These are phyloP conservation scores for Orchesella cincta DNA, from an alignment of 1,140 invertebrate genomes.

Conservation along the genomic window DNA sequence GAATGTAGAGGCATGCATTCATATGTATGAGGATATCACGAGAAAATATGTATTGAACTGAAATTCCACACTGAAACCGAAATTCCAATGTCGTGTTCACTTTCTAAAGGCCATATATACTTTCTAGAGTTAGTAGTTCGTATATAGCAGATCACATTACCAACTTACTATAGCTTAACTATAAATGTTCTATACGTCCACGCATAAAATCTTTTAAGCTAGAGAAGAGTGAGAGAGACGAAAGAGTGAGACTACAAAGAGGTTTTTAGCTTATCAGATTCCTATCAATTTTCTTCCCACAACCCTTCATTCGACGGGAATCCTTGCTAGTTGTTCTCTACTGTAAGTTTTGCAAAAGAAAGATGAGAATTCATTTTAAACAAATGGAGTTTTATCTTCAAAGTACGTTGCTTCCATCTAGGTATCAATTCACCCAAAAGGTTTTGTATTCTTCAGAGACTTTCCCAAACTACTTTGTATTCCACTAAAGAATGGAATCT, in stretches of 20 bases:
- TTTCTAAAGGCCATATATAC: neutral
- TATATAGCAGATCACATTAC: neutral
- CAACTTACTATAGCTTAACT: neutral
- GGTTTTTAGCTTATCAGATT: slow-evolving; percentile 1
- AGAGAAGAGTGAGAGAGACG: neutral
- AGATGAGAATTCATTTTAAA: neutral
- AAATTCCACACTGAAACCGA: neutral
- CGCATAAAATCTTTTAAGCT: neutral
- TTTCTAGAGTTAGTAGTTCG: neutral
- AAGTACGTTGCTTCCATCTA: neutral
- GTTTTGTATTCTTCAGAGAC: neutral
- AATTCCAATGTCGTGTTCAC: neutral
- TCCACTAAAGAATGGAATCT: neutral
- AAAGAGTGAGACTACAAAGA: neutral
- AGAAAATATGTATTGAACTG: neutral
- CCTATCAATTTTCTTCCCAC: slow-evolving; percentile 18
- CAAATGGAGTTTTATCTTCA: slow-evolving; percentile 12
- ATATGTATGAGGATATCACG: neutral
- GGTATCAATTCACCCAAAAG: neutral
- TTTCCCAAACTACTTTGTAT: neutral
- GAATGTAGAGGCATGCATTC: neutral
- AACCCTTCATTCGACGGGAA: neutral
- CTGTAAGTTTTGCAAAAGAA: neutral
- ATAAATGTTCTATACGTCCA: neutral
- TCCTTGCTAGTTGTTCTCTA: neutral